Percentiles rank a stretch among this genome's conserved stretches.
Conservation (phyloP, 2,113 vertebrate genomes). For the Montifringilla adamsi region DNA sequence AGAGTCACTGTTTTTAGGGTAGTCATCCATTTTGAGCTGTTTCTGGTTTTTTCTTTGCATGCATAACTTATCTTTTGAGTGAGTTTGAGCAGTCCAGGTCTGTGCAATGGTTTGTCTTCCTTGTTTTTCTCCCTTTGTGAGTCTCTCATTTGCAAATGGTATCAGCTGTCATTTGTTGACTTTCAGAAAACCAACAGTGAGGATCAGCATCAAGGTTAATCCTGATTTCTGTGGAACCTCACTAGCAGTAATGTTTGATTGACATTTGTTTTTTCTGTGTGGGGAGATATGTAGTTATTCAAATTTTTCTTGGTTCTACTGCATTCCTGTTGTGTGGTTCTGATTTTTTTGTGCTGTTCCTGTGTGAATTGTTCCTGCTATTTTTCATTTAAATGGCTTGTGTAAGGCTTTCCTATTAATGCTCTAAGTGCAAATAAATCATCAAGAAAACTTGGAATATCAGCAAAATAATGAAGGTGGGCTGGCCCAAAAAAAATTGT, state of each 20-base stretch:
- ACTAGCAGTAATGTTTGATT: neutral
- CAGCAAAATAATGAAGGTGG: slow-evolving; percentile 4
- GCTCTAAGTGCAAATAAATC: slow-evolving; percentile 1
- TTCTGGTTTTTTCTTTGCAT: neutral
- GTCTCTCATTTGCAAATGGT: neutral
- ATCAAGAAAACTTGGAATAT: neutral
- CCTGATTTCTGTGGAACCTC: neutral
- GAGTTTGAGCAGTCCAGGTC: neutral
- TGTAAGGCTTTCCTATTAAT: slow-evolving; percentile 26
- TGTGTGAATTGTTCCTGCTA: slow-evolving; percentile 17
- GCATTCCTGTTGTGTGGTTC: neutral
- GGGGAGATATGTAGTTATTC: neutral
- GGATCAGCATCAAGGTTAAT: slow-evolving; percentile 14
- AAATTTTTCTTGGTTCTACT: neutral
- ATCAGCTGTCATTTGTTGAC: neutral
- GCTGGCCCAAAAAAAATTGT: neutral
- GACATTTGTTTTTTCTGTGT: neutral
- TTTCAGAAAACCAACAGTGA: neutral
- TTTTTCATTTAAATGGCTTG: slow-evolving; percentile 47
- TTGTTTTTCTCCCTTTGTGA: neutral
- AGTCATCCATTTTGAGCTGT: neutral
- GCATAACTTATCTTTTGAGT: neutral
- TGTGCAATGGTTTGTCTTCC: neutral
- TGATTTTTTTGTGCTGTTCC: neutral
- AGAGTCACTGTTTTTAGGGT: neutral